Evolutionary conservation across 2,888 invertebrate genomes (phyloP).

Genomic region (Abrostola triplasia): DNA sequence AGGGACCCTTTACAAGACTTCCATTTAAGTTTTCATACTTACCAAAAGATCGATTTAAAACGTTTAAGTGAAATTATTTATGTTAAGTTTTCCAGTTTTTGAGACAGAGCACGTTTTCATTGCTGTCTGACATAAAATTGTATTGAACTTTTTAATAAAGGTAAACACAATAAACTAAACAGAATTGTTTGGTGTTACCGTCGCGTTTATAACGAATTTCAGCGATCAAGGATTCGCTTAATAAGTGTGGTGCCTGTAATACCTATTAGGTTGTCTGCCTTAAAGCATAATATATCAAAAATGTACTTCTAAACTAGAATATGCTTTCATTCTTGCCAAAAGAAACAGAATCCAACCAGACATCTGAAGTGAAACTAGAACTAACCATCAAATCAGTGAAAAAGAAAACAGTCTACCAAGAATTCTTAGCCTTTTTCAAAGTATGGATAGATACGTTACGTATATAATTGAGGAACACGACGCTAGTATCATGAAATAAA

Average conservation of each 20-base stretch:
- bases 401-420: too few species aligned
- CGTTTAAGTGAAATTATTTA: constrained; percentile 17
- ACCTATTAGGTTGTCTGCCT: too few species aligned
- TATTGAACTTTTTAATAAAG: background rate
- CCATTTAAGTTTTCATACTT: constrained; percentile 39
- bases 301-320: too few species aligned
- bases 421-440: too few species aligned
- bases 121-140: background rate
- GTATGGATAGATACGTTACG: background rate
- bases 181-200: background rate
- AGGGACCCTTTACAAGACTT: constrained; percentile 46
- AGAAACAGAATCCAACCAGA: too few species aligned
- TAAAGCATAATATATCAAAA: too few species aligned
- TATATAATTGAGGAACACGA: constrained; percentile 30
- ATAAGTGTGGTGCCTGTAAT: background rate
- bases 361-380: too few species aligned
- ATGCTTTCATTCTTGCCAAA: too few species aligned
- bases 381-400: too few species aligned
- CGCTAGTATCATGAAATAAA: constrained; percentile 41
- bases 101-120: background rate
- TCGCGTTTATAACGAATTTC: background rate
- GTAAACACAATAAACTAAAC: background rate
- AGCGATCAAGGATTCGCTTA: background rate
- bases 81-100: constrained; percentile 1
- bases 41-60: constrained; percentile 32